Conservation (phyloP, 2,113 vertebrate species). For the Microcebus jonahi region DNA sequence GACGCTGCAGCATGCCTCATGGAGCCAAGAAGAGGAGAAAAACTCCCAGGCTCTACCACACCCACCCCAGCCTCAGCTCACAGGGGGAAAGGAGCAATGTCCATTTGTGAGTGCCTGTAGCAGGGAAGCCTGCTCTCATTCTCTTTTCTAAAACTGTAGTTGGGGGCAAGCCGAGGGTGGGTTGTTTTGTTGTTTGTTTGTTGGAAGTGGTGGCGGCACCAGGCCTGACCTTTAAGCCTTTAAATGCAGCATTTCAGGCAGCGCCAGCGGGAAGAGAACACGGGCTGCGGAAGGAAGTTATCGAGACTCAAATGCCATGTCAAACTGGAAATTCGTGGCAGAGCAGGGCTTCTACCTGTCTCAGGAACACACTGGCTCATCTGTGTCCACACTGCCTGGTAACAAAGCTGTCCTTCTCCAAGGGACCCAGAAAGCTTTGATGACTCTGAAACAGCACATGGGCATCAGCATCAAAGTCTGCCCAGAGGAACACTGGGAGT, state of each 20-base stretch:
- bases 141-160: background rate
- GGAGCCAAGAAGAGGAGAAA: background rate
- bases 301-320: conserved; percentile 67
- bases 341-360: background rate
- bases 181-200: conserved; percentile 55
- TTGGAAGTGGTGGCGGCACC: conserved; percentile 37
- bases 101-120: background rate
- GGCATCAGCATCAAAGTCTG: background rate
- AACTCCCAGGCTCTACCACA: background rate
- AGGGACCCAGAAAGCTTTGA: background rate
- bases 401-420: background rate
- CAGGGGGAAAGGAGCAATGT: background rate
- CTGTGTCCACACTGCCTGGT: background rate
- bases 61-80: background rate
- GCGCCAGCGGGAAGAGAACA: background rate
- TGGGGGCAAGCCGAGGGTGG: conserved; percentile 38
- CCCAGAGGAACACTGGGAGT: background rate
- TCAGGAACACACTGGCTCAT: background rate
- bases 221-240: conserved; percentile 79
- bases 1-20: background rate
- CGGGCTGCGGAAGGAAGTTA: conserved; percentile 11
- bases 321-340: conserved; percentile 3
- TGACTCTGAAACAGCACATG: background rate
- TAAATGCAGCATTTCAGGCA: conserved; percentile 63
- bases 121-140: background rate